Evolutionary conservation across 1,140 invertebrate species (phyloP).

Genomic region (Drosophila parvula): DNA sequence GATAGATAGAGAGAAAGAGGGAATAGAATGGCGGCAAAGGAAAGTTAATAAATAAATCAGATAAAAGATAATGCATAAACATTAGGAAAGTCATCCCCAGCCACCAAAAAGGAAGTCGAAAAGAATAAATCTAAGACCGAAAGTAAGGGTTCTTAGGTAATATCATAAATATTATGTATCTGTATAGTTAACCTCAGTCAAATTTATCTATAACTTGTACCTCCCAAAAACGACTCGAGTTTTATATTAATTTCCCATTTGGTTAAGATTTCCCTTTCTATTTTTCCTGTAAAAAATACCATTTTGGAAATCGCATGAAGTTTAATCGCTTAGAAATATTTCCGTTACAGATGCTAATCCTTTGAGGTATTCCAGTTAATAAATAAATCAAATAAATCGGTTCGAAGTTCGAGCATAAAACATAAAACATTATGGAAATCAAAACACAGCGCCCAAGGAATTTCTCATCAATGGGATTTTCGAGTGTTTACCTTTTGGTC

Average conservation of each 20-base stretch:
- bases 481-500: constrained; percentile 30
- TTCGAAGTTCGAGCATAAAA: constrained; percentile 58
- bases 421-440: constrained; percentile 40
- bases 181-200: not conserved
- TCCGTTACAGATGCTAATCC: no score
- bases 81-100: constrained; percentile 1
- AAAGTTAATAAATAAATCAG: constrained; percentile 74
- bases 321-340: no score
- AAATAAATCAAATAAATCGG: constrained; percentile 78
- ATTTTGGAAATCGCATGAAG: not conserved
- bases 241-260: not conserved
- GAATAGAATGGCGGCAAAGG: not conserved
- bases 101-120: not conserved
- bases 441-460: constrained; percentile 36
- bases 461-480: constrained; percentile 35
- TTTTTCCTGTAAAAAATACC: not conserved
- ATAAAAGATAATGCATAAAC: constrained; percentile 50
- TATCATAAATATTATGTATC: not conserved
- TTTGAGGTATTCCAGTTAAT: constrained; percentile 41
- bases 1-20: constrained; percentile 1
- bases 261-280: not conserved
- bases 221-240: not conserved
- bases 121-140: not conserved
- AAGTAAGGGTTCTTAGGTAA: not conserved
- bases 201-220: not conserved